Evolutionary conservation across 1,140 invertebrate genomes (phyloP), one percentile per base, ranked within the genome.

Genomic region (Drosophila sechellia): DNA sequence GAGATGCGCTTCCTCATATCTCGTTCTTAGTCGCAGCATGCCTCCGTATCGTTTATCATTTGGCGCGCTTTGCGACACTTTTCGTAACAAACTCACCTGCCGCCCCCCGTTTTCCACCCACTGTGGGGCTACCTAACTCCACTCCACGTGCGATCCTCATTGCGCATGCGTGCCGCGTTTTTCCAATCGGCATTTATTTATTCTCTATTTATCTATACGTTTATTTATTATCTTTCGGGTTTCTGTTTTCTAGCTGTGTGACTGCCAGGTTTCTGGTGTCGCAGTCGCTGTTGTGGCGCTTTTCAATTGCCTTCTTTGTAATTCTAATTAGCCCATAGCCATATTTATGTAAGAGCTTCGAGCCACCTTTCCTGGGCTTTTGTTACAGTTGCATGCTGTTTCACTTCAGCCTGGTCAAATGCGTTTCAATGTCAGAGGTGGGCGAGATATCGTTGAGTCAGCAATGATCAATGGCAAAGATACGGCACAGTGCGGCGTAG

Each of bases 141-240:
- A 31, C 64, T 80, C 65, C 75, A 70, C 80, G 58, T 70, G 76
- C 68, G 70, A 43, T 42, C 55, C 77, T 80, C 80, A 80, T 89
- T 89, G 72, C 46, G 54, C 73, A 89, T 89, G 84, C 84, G 79
- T 78, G 58, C 10, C 40, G 77, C 84, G 84, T 89, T 61, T 63
- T 75, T 57, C 61, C 84, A 84, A 89, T 89, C 79, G 84, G 39
- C 85, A 80, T 84, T 89, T 89, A 89, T 89, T 89, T 89, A 89
- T 89, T 87, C 84, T 71, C 77, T 71, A 89, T 89, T 89, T 89
- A 89, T 90, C 84, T 87, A 89, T 79, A 79, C 75, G 71, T 83
- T 87, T 89, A 87, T 89, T 89, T 89, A 87, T 89, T 89, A 87
- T 87, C 84, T 87, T 72, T 65, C 57, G 56, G 64, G 22, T 43